A percentile compares a stretch with the other conserved stretches of the same genome.
These are phyloP conservation scores for Lobophora halterata DNA, from an alignment of 2,888 invertebrate genomes.

Conservation along the genomic window DNA sequence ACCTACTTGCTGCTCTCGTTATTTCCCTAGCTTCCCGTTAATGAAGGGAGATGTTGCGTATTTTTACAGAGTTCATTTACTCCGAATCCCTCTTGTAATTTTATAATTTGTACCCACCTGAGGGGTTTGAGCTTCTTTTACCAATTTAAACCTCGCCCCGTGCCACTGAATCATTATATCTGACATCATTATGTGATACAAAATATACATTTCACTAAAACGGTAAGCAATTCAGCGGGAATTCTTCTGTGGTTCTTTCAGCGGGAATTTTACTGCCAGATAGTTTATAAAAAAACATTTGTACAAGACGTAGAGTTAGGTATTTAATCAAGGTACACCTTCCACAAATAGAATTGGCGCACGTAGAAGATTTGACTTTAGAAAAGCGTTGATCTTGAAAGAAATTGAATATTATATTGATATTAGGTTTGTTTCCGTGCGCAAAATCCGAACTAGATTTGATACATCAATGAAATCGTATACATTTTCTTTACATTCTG, in stretches of 20 bases:
- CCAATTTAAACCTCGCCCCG: conserved; percentile 36
- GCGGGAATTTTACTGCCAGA: conserved; percentile 20
- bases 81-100: conserved; percentile 41
- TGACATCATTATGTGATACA: conserved; percentile 20
- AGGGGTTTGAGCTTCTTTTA: conserved; percentile 53
- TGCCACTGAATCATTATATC: conserved; percentile 25
- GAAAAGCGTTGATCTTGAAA: conserved; percentile 19
- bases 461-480: too few relatives aligned
- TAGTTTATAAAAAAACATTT: conserved; percentile 20
- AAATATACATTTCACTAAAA: conserved; percentile 13
- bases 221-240: conserved; percentile 8
- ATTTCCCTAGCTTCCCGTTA: neutral
- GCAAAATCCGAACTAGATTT: too few relatives aligned
- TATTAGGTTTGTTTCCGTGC: too few relatives aligned
- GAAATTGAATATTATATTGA: conserved; percentile 4
- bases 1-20: neutral
- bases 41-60: conserved; percentile 9
- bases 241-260: conserved; percentile 10
- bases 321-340: conserved; percentile 15
- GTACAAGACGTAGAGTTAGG: conserved; percentile 17
- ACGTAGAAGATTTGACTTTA: conserved; percentile 15
- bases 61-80: conserved; percentile 42
- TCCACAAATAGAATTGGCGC: conserved; percentile 11
- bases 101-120: conserved; percentile 47
- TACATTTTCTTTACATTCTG: conserved; percentile 10